Evolutionary conservation across 2,888 invertebrate genomes (phyloP), one percentile per base, ranked within the genome.

Genomic region (Lomographa bimaculata): DNA sequence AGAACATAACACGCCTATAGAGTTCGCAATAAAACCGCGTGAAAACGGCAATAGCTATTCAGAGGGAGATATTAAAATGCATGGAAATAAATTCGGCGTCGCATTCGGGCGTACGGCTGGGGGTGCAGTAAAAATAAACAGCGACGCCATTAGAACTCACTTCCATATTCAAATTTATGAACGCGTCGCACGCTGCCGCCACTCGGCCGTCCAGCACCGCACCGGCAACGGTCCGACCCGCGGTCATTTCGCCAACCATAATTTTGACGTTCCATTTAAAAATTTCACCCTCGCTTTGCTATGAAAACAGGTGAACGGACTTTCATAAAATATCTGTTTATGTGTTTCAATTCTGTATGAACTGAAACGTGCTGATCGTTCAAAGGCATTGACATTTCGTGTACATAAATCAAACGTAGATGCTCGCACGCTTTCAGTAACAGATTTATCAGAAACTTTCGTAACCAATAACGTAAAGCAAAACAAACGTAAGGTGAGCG

Each of bases 91-190:
- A 86, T 90, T 90, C 87, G 87, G 89, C 89, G 87, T 89, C 90
- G 90, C 90, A 90, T 90, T 90, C 90, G 89, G 81, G 76, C 86
- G 77, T 80, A 73, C 80, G 71, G 80, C 79, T 78, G 84, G 87
- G 89, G 89, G 85, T 89, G 85, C 87, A 86, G 84, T 87, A 84
- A 89, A 90, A 90, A 90, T 90, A 91, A 90, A 90, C 91, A 90
- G 85, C 79, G 82, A 78, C 81, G 84, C 85, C 84, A 90, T 90
- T 87, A 90, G 82, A 85, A 87, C 85, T 84, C 90, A 90, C 90
- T 90, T 90, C 90, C 89, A 90, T 90, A 89, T 90, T 89, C 85
- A 81, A 89, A 89, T 89, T 85, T 86, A 86, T 86, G 85, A 87
- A 85, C 80, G 80, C 79, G 84, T 78, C 75, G n/a, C 77, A 65